These are phyloP conservation scores for Dendrolimus houi DNA, from an alignment of 2,888 invertebrate species.

Conservation along the genomic window DNA sequence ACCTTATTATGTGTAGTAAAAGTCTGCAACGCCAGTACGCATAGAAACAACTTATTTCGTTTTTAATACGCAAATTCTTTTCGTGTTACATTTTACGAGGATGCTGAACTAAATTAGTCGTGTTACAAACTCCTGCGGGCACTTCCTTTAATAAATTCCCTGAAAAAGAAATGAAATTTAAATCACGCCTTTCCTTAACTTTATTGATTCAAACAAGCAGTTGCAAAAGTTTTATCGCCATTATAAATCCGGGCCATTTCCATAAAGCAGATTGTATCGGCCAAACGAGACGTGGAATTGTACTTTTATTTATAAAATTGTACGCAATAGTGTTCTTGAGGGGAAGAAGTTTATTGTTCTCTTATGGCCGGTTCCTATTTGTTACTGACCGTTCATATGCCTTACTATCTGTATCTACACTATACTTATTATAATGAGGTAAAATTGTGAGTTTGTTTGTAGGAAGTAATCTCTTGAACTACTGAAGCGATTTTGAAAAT, in stretches of 20 bases:
- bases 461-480: too few species aligned
- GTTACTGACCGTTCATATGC: background rate
- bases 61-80: too few species aligned
- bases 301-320: background rate
- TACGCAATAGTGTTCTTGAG: background rate
- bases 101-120: too few species aligned
- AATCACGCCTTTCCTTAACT: background rate
- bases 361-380: background rate
- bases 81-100: too few species aligned
- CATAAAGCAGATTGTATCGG: constrained; percentile 14
- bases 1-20: too few species aligned
- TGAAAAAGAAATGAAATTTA: background rate
- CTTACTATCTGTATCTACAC: too few species aligned
- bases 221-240: constrained; percentile 13
- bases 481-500: too few species aligned
- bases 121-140: too few species aligned
- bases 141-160: background rate
- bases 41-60: too few species aligned
- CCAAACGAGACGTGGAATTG: constrained; percentile 1
- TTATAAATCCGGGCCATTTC: constrained; percentile 9
- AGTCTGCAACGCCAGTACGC: too few species aligned
- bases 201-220: constrained; percentile 12
- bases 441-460: too few species aligned
- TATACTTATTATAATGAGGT: too few species aligned
- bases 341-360: background rate